These are phyloP conservation scores for Cherax destructor DNA, from an alignment of 1,140 invertebrate genomes.

Conservation along the genomic window DNA sequence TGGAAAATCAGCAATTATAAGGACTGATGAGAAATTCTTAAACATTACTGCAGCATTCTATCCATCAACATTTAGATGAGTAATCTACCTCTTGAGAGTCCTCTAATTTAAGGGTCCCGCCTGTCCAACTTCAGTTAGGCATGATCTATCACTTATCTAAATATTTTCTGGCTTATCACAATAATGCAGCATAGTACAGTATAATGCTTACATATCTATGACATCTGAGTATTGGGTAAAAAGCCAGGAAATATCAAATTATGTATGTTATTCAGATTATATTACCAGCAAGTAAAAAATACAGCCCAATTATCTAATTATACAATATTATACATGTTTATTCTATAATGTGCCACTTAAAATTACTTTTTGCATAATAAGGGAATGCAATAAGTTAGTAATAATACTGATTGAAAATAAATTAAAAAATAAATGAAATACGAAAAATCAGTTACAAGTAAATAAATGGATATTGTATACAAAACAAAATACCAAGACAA, in stretches of 20 bases:
- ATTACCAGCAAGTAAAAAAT: too few relatives aligned
- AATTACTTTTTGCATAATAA: background rate
- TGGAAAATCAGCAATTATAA: background rate
- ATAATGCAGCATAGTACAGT: background rate
- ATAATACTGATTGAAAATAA: background rate
- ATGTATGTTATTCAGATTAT: background rate
- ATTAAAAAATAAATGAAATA: constrained; percentile 3
- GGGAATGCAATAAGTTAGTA: background rate
- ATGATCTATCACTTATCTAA: background rate
- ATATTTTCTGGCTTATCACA: constrained; percentile 6
- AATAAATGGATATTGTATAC: background rate
- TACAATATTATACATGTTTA: background rate
- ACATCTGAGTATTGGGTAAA: background rate
- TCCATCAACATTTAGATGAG: background rate
- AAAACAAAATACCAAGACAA: background rate
- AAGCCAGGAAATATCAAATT: background rate
- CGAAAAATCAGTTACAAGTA: background rate
- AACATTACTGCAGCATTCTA: background rate
- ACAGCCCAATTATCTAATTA: background rate
- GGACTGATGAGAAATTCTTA: constrained; percentile 1
- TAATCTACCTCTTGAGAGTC: background rate
- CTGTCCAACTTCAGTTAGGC: background rate
- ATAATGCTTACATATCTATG: background rate
- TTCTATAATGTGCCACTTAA: background rate
- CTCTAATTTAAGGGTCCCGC: background rate